Conservation (phyloP, 2,888 invertebrate genomes). For the Melieria picta region DNA sequence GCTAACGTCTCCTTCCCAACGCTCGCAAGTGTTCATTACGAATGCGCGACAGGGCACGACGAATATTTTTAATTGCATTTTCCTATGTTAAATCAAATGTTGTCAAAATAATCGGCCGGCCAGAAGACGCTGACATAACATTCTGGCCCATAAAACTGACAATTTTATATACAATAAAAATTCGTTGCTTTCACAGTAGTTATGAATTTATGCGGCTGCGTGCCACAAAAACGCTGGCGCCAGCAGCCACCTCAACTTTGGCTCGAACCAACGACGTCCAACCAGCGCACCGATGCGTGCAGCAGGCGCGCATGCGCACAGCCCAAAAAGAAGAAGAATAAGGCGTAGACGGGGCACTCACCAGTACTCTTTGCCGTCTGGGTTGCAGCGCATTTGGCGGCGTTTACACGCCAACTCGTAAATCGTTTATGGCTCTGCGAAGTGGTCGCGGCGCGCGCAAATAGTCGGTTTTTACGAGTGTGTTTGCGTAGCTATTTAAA, state of each 20-base stretch:
- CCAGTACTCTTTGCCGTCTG: neutral
- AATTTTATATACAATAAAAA: slow-evolving; percentile 39
- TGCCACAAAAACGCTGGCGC: slow-evolving; percentile 46
- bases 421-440: neutral
- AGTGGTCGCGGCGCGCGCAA: neutral
- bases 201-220: slow-evolving; percentile 46
- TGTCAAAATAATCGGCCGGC: slow-evolving; percentile 23
- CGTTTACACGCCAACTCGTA: neutral
- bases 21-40: neutral
- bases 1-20: neutral
- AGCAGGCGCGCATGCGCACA: slow-evolving; percentile 2
- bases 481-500: slow-evolving; percentile 12
- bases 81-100: slow-evolving; percentile 33
- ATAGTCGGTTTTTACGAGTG: neutral
- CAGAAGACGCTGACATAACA: slow-evolving; percentile 39
- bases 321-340: neutral
- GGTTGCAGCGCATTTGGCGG: neutral
- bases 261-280: neutral
- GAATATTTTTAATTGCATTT: slow-evolving; percentile 30
- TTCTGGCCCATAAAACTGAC: slow-evolving; percentile 47
- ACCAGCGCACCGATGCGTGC: too few relatives aligned
- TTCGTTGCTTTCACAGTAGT: slow-evolving; percentile 42
- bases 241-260: slow-evolving; percentile 31
- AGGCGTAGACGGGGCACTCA: too few relatives aligned
- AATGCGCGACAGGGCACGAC: slow-evolving; percentile 4